A percentile compares a stretch with the other conserved stretches of the same genome.
Conservation (phyloP, 2,888 invertebrate genomes). For the Rhorus exstirpatorius region DNA sequence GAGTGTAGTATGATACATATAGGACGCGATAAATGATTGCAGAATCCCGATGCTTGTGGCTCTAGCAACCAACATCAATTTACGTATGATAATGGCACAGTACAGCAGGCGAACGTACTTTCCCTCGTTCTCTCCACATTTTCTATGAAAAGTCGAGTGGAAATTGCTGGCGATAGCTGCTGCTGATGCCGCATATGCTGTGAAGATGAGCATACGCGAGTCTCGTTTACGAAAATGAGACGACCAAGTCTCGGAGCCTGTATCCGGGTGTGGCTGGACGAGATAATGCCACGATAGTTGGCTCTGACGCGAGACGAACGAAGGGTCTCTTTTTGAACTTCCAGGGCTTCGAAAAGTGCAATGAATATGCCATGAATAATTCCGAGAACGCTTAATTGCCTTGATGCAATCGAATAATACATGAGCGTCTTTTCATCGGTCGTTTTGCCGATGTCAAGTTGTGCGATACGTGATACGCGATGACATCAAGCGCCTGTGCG, state of each 20-base stretch:
- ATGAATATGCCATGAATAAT: conserved; percentile 71
- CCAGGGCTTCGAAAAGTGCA: conserved; percentile 64
- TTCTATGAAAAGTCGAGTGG: conserved; percentile 72
- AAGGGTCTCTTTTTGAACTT: conserved; percentile 44
- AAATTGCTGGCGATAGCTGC: conserved; percentile 69
- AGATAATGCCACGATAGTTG: conserved; percentile 49
- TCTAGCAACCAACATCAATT: conserved; percentile 73
- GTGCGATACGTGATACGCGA: neutral
- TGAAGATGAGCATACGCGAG: conserved; percentile 61
- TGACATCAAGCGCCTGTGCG: neutral
- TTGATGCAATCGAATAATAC: conserved; percentile 39
- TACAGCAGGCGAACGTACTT: conserved; percentile 43
- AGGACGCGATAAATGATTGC: conserved; percentile 73
- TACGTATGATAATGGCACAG: conserved; percentile 73
- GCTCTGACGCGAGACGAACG: conserved; percentile 32
- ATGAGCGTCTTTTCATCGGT: conserved; percentile 10
- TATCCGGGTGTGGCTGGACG: conserved; percentile 48
- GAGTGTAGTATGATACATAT: conserved; percentile 62
- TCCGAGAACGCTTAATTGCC: conserved; percentile 64
- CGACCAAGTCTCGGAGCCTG: conserved; percentile 17
- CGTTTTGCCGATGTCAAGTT: neutral
- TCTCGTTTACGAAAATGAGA: conserved; percentile 45
- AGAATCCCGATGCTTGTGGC: conserved; percentile 58
- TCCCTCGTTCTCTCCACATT: conserved; percentile 49
- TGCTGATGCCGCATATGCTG: conserved; percentile 55